Conservation (phyloP, 2,888 invertebrate genomes). For the Torymus tubicola region DNA sequence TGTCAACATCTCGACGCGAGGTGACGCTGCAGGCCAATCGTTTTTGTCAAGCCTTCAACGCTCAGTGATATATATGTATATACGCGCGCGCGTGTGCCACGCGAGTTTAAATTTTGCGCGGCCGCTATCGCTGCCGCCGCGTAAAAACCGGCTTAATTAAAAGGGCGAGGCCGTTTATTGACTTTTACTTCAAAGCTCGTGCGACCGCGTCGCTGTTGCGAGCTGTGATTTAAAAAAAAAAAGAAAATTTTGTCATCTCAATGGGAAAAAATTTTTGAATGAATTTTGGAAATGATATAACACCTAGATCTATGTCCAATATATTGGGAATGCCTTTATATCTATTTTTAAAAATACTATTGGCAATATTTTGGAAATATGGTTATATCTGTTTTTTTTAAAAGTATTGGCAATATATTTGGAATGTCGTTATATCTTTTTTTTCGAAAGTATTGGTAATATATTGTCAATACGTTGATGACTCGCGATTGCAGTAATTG, state of each 20-base stretch:
- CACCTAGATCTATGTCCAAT: too few species aligned
- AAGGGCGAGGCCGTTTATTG: constrained; percentile 50
- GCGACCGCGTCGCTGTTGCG: not conserved
- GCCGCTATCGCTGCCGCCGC: constrained; percentile 2
- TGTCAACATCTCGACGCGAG: constrained; percentile 55
- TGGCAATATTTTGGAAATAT: too few species aligned
- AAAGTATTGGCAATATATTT: too few species aligned
- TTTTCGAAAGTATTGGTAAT: too few species aligned
- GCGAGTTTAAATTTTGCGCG: constrained; percentile 48
- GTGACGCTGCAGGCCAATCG: constrained; percentile 40
- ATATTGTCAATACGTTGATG: too few species aligned
- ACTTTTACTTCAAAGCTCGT: constrained; percentile 51
- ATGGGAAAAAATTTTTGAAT: constrained; percentile 31
- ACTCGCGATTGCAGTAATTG: too few species aligned
- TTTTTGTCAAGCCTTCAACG: constrained; percentile 50
- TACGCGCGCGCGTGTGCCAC: not conserved
- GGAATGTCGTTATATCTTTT: too few species aligned
- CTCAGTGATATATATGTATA: too few species aligned
- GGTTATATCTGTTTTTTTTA: too few species aligned
- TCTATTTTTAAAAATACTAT: too few species aligned
- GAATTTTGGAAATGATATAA: too few species aligned
- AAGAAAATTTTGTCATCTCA: constrained; percentile 21
- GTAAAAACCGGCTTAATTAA: constrained; percentile 56
- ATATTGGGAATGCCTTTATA: too few species aligned
- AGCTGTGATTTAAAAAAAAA: constrained; percentile 38